Evolutionary conservation across 2,888 invertebrate genomes (phyloP).

Genomic region (Dorcus parallelipipedus): DNA sequence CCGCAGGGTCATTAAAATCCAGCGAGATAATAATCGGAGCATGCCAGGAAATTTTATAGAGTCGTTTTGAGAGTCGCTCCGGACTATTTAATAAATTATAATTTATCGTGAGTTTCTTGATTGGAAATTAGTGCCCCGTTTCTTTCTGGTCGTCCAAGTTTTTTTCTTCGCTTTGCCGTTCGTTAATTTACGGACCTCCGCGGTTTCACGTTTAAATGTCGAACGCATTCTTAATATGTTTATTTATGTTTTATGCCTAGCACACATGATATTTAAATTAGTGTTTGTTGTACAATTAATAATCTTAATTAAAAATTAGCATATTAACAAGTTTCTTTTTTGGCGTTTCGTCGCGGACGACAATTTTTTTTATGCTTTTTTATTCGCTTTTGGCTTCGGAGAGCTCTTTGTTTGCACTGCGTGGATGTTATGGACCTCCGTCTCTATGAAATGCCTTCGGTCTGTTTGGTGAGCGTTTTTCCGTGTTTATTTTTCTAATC

Average conservation of each 20-base stretch:
- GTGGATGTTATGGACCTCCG: not conserved
- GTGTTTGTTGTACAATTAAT: conserved; percentile 9
- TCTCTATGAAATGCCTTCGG: not conserved
- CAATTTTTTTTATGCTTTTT: not conserved
- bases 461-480: conserved; percentile 16
- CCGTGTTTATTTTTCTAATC: conserved; percentile 19
- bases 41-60: conserved; percentile 22
- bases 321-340: conserved; percentile 12
- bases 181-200: conserved; percentile 13
- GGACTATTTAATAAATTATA: conserved; percentile 28
- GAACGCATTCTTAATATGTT: conserved; percentile 9
- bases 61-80: conserved; percentile 19
- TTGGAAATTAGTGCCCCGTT: conserved; percentile 21
- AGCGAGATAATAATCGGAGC: conserved; percentile 14
- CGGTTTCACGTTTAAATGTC: conserved; percentile 6
- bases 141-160: conserved; percentile 8
- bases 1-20: conserved; percentile 10
- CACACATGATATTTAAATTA: conserved; percentile 12
- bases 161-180: conserved; percentile 2
- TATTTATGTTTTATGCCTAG: conserved; percentile 11
- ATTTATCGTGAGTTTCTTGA: conserved; percentile 26
- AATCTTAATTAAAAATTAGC: conserved; percentile 13
- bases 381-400: not conserved
- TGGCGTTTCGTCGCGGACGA: not conserved
- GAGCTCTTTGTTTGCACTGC: not conserved